These are phyloP conservation scores for Gopherus evgoodei DNA, from an alignment of 2,113 vertebrate genomes.

Conservation along the genomic window DNA sequence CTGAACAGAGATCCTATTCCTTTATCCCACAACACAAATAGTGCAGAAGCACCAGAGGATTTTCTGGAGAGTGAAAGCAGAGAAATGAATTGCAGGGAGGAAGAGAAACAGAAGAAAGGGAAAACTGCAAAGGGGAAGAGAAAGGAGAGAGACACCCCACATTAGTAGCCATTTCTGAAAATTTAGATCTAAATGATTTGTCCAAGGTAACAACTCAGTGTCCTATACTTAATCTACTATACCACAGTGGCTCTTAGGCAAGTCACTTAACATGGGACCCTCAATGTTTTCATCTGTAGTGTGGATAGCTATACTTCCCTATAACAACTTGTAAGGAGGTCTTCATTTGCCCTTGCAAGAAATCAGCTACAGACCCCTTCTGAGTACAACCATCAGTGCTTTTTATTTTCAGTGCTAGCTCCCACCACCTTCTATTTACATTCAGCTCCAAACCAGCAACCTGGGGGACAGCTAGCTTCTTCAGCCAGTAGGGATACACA, in stretches of 20 bases:
- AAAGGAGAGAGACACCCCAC: too few species aligned
- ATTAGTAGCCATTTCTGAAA: background rate
- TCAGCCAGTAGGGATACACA: too few species aligned
- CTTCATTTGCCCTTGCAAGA: too few species aligned
- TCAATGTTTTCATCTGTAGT: background rate
- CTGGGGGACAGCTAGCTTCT: too few species aligned
- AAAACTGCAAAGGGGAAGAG: background rate
- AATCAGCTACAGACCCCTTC: too few species aligned
- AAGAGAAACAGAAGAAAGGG: rapidly evolving
- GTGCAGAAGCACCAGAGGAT: background rate
- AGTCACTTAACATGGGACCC: background rate
- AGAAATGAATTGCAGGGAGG: background rate
- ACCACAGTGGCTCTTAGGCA: background rate
- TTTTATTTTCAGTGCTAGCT: too few species aligned
- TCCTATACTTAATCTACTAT: background rate
- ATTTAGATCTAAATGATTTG: background rate
- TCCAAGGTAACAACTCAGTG: background rate
- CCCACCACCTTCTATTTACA: too few species aligned
- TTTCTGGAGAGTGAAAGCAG: background rate
- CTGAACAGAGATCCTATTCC: background rate
- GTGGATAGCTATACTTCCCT: background rate
- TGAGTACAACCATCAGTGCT: too few species aligned
- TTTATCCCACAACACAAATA: background rate
- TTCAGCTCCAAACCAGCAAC: too few species aligned
- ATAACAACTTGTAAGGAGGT: rapidly evolving